These are phyloP conservation scores for Drosophila erecta DNA, from an alignment of 1,140 invertebrate genomes.

Conservation along the genomic window DNA sequence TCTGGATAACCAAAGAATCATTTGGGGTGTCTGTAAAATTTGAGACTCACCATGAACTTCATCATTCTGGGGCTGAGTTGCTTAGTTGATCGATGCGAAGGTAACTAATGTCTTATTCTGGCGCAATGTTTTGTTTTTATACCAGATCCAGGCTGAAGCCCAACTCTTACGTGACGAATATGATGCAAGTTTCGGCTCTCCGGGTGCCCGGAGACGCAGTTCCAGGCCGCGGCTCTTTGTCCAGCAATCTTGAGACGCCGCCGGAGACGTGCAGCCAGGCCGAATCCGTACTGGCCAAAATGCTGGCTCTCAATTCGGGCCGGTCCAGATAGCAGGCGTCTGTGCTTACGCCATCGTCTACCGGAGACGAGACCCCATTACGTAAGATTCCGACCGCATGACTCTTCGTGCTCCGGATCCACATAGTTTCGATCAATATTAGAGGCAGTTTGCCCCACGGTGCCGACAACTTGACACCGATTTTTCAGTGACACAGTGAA, in stretches of 20 bases:
- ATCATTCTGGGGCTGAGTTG: conserved; percentile 65
- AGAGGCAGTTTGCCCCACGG: conserved; percentile 48
- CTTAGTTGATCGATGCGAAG: conserved; percentile 53
- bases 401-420: conserved; percentile 23
- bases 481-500: conserved; percentile 39
- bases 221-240: conserved; percentile 52
- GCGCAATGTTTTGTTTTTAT: conserved; percentile 65
- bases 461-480: conserved; percentile 63
- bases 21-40: neutral
- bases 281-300: conserved; percentile 27
- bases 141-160: conserved; percentile 66
- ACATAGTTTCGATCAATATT: conserved; percentile 3
- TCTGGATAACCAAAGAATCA: no score
- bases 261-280: conserved; percentile 44
- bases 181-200: conserved; percentile 71
- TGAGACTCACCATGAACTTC: conserved; percentile 72
- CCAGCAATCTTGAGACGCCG: conserved; percentile 69
- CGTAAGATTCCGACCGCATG: conserved; percentile 40
- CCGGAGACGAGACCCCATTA: conserved; percentile 47
- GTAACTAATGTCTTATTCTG: conserved; percentile 68
- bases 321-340: conserved; percentile 71
- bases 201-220: conserved; percentile 24
- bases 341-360: conserved; percentile 67
- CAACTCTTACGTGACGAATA: conserved; percentile 67
- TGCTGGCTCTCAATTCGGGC: conserved; percentile 47